Conservation (phyloP, 2,888 invertebrate genomes). For the Corbicula japonica region DNA sequence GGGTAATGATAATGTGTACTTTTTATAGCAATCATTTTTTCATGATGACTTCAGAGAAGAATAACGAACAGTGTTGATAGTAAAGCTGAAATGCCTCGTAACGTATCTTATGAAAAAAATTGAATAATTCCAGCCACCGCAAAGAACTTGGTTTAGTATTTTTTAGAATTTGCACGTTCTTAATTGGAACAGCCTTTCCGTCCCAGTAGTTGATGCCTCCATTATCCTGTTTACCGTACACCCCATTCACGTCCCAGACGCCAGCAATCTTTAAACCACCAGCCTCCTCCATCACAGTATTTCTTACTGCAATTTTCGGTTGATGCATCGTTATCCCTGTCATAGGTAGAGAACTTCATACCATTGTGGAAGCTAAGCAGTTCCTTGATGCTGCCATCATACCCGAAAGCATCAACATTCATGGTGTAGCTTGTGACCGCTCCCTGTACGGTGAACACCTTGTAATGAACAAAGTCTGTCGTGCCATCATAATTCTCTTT, state of each 20-base stretch:
- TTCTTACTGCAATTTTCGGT: slow-evolving; percentile 10
- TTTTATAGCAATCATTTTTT: too few relatives aligned
- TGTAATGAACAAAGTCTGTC: slow-evolving; percentile 92
- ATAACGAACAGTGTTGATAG: too few relatives aligned
- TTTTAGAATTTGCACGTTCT: too few relatives aligned
- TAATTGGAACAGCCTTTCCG: not conserved
- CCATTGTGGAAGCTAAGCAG: slow-evolving; percentile 94
- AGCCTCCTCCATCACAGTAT: slow-evolving; percentile 40
- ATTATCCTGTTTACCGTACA: slow-evolving; percentile 16
- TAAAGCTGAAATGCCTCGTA: too few relatives aligned
- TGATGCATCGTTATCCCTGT: slow-evolving; percentile 92
- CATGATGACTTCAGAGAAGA: too few relatives aligned
- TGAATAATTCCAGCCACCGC: too few relatives aligned
- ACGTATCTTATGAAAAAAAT: too few relatives aligned
- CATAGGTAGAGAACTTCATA: slow-evolving; percentile 96
- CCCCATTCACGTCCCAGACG: slow-evolving; percentile 41
- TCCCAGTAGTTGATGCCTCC: slow-evolving; percentile 42
- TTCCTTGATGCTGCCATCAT: slow-evolving; percentile 93
- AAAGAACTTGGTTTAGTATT: too few relatives aligned
- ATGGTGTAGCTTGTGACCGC: slow-evolving; percentile 91
- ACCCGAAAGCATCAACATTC: slow-evolving; percentile 91
- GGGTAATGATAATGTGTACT: too few relatives aligned
- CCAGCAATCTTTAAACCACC: slow-evolving; percentile 52
- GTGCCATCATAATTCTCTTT: slow-evolving; percentile 95
- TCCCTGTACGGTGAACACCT: slow-evolving; percentile 90